These are phyloP conservation scores for western clawed frog (Xenopus tropicalis) DNA, from an alignment of 2,113 vertebrate genomes.

Conservation along the genomic window UCB_Xtro_10.0 CM004451.2:85014001-85014500, in stretches of 20 bases:
- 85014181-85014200: conserved; percentile 14
- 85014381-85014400: too few relatives aligned
- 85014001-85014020: conserved; percentile 27
- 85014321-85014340: not conserved
- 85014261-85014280: not conserved
- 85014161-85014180: conserved; percentile 42
- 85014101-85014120: conserved; percentile 10
- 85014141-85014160: conserved; percentile 41
- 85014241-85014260: not conserved
- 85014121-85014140: conserved; percentile 33
- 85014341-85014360: too few relatives aligned
- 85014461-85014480: too few relatives aligned
- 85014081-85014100: not conserved
- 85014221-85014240: not conserved
- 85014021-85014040: not conserved
- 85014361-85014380: too few relatives aligned
- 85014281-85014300: not conserved
- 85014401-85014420: too few relatives aligned
- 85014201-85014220: too few relatives aligned
- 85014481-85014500: too few relatives aligned
- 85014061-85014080: not conserved
- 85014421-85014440: too few relatives aligned
- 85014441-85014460: too few relatives aligned
- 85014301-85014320: too few relatives aligned
- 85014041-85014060: conserved; percentile 30